Conservation (phyloP, 2,888 invertebrate genomes). For the Trisateles emortualis region DNA sequence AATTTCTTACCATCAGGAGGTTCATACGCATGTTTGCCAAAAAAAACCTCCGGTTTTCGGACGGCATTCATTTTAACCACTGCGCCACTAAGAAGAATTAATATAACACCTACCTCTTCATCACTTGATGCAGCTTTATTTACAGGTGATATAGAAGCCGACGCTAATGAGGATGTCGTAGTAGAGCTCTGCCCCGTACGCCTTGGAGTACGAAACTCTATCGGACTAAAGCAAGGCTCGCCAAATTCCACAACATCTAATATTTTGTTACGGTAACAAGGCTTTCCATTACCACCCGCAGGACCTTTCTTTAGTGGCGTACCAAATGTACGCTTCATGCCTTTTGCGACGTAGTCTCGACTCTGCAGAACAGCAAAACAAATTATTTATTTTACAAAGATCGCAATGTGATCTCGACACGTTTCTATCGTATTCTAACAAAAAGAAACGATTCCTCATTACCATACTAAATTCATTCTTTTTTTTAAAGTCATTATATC, state of each 20-base stretch:
- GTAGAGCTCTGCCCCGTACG: conserved; percentile 57
- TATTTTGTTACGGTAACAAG: conserved; percentile 74
- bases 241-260: conserved; percentile 75
- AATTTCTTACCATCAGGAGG: too few relatives aligned
- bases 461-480: too few relatives aligned
- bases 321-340: conserved; percentile 79
- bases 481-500: too few relatives aligned
- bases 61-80: not conserved
- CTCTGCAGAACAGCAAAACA: conserved; percentile 65
- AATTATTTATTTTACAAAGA: too few relatives aligned
- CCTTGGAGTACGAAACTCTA: conserved; percentile 72
- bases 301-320: conserved; percentile 68
- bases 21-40: too few relatives aligned
- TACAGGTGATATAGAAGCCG: conserved; percentile 74
- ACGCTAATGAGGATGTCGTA: conserved; percentile 68
- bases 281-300: conserved; percentile 51
- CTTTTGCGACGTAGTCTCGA: conserved; percentile 65
- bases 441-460: too few relatives aligned
- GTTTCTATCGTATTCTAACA: too few relatives aligned
- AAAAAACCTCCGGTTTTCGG: too few relatives aligned
- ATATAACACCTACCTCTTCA: conserved; percentile 79
- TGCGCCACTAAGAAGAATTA: not conserved
- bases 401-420: too few relatives aligned
- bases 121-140: conserved; percentile 71
- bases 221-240: conserved; percentile 77